Conservation (phyloP, 2,888 invertebrate species). For the Erpobdella octoculata region DNA sequence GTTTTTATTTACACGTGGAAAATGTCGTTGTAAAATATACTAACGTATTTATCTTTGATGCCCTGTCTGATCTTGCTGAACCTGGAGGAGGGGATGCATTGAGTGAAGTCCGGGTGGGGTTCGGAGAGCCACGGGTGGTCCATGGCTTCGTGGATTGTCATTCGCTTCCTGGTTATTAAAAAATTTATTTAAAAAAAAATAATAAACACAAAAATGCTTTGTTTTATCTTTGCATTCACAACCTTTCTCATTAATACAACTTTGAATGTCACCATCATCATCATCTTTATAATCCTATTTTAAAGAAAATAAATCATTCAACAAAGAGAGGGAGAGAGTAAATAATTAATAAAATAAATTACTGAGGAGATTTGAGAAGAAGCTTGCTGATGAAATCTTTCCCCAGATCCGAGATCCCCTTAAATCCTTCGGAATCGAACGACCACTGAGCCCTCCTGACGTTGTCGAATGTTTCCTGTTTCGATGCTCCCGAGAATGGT, state of each 20-base stretch:
- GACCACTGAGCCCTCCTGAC: constrained; percentile 98
- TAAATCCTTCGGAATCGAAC: constrained; percentile 91
- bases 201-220: not conserved
- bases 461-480: constrained; percentile 93
- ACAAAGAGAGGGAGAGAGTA: too few species aligned
- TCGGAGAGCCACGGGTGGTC: constrained; percentile 83
- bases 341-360: too few species aligned
- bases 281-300: too few species aligned
- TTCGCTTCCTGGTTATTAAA: constrained; percentile 65
- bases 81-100: constrained; percentile 68
- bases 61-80: constrained; percentile 80
- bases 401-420: constrained; percentile 85
- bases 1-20: too few species aligned
- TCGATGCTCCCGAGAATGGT: constrained; percentile 96
- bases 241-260: too few species aligned
- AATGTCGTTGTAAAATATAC: constrained; percentile 38
- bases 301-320: too few species aligned
- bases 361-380: constrained; percentile 73
- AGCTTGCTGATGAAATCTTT: constrained; percentile 94
- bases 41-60: constrained; percentile 64
- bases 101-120: constrained; percentile 53
- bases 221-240: too few species aligned
- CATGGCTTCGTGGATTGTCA: constrained; percentile 95
- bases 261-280: too few species aligned
- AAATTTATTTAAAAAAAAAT: not conserved